These are phyloP conservation scores for Mirounga angustirostris DNA, from an alignment of 2,113 vertebrate species.

Conservation along the genomic window DNA sequence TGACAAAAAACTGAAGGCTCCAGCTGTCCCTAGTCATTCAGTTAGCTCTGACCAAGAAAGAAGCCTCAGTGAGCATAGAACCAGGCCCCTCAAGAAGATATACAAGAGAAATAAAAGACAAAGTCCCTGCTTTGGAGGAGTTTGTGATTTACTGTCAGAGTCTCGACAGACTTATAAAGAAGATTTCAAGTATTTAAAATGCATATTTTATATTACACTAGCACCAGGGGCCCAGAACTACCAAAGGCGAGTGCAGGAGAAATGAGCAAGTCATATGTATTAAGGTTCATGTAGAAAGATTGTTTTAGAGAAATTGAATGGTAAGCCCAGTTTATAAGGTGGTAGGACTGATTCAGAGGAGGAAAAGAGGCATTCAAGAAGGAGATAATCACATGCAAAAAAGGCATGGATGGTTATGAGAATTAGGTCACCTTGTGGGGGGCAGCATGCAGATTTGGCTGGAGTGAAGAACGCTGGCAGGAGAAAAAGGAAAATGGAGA, in stretches of 20 bases:
- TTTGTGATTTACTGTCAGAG: neutral
- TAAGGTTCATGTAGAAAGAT: neutral
- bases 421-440: neutral
- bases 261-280: neutral
- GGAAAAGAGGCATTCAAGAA: neutral
- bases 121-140: neutral
- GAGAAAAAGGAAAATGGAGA: neutral
- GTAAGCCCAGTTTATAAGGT: neutral
- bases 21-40: neutral
- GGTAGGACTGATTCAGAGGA: neutral
- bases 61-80: neutral
- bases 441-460: neutral
- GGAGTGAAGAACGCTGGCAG: neutral
- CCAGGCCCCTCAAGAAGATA: neutral
- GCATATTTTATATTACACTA: neutral
- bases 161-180: neutral
- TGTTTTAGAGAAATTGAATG: neutral
- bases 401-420: neutral
- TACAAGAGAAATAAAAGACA: neutral
- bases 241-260: neutral
- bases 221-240: neutral
- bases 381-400: neutral
- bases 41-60: conserved; percentile 35
- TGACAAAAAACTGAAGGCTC: neutral
- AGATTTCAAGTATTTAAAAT: conserved; percentile 58